Conservation (phyloP, 1,140 invertebrate species). For the Papilio polyxenes region DNA sequence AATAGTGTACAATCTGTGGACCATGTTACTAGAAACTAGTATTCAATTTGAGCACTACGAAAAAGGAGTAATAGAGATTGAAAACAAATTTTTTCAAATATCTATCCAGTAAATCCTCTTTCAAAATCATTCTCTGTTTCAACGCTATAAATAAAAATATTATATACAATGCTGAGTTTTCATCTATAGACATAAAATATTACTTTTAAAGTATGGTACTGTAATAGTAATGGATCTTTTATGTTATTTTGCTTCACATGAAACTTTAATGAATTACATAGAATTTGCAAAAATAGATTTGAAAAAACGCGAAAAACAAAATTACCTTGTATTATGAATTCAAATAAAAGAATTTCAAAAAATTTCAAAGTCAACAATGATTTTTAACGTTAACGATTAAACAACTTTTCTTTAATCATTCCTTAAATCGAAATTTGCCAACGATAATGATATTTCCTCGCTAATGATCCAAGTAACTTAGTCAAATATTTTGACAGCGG, state of each 20-base stretch:
- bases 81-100: not conserved
- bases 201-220: too few relatives aligned
- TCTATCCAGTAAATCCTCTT: not conserved
- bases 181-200: too few relatives aligned
- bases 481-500: constrained; percentile 28
- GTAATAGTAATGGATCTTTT: too few relatives aligned
- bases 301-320: too few relatives aligned
- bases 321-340: not conserved
- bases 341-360: not conserved
- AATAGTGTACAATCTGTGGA: not conserved
- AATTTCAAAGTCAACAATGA: not conserved
- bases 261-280: too few relatives aligned
- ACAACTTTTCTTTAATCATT: constrained; percentile 5
- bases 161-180: too few relatives aligned
- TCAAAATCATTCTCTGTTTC: too few relatives aligned
- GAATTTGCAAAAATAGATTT: too few relatives aligned
- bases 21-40: not conserved
- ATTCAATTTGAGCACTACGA: not conserved
- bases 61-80: not conserved
- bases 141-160: too few relatives aligned
- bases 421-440: constrained; percentile 18
- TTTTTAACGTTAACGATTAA: constrained; percentile 8
- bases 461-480: constrained; percentile 29
- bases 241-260: too few relatives aligned
- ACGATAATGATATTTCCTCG: constrained; percentile 9